Percentiles rank a stretch among this genome's conserved stretches.
These are phyloP conservation scores for Candoia aspera DNA, from an alignment of 2,113 vertebrate species.

Conservation along the genomic window DNA sequence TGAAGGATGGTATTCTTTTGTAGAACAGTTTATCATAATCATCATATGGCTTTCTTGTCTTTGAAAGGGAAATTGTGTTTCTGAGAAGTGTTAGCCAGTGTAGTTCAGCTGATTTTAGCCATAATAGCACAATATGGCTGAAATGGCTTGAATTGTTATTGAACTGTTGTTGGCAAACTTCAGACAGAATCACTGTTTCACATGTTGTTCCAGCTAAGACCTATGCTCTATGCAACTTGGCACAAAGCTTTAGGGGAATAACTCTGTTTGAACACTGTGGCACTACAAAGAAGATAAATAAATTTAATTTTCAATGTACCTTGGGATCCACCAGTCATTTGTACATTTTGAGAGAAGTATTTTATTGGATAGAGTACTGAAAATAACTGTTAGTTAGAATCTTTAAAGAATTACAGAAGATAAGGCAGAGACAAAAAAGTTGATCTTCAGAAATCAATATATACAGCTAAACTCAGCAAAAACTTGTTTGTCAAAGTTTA, in stretches of 20 bases:
- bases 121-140: background rate
- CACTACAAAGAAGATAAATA: too few species aligned
- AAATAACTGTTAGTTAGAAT: background rate
- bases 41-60: background rate
- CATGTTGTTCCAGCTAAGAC: too few species aligned
- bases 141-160: background rate
- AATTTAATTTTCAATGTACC: background rate
- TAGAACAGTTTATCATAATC: background rate
- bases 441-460: background rate
- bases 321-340: background rate
- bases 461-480: background rate
- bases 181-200: background rate
- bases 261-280: rapidly evolving
- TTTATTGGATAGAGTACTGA: background rate
- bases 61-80: background rate
- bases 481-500: background rate
- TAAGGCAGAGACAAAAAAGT: background rate
- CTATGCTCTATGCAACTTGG: background rate
- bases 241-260: background rate
- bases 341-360: background rate
- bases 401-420: too few species aligned
- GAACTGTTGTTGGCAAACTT: background rate
- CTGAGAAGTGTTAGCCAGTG: background rate
- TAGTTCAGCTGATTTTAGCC: background rate
- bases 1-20: background rate